Conservation (phyloP, 2,888 invertebrate genomes). For the Ormyrus nitidulus region DNA sequence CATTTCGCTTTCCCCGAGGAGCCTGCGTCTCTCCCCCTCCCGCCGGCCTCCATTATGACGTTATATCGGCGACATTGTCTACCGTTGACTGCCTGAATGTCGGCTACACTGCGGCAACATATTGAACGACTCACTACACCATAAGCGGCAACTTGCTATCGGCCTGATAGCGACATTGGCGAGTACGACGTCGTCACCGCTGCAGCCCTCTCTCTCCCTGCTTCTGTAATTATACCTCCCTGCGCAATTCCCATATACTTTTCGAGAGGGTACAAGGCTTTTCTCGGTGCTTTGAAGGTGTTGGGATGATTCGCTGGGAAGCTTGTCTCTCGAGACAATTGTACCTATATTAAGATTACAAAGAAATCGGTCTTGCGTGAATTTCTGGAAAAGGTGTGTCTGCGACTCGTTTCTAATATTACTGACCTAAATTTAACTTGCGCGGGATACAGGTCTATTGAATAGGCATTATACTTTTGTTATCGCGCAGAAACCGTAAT, state of each 20-base stretch:
- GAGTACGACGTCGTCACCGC: constrained; percentile 58
- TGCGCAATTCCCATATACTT: too few relatives aligned
- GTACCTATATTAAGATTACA: too few relatives aligned
- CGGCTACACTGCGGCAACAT: constrained; percentile 73
- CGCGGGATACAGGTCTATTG: neutral
- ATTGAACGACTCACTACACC: constrained; percentile 65
- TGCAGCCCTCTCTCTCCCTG: neutral
- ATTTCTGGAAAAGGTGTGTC: too few relatives aligned
- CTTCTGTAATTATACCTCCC: neutral
- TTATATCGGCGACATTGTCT: constrained; percentile 74
- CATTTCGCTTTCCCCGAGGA: too few relatives aligned
- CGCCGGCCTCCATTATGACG: constrained; percentile 71
- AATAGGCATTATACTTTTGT: constrained; percentile 6
- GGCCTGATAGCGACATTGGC: constrained; percentile 69
- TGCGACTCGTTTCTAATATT: neutral
- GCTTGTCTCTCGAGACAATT: too few relatives aligned
- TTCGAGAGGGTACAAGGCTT: too few relatives aligned
- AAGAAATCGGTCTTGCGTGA: too few relatives aligned
- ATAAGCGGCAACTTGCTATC: constrained; percentile 72
- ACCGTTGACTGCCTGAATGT: constrained; percentile 73
- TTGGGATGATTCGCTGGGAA: too few relatives aligned
- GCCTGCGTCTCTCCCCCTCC: neutral
- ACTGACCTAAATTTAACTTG: neutral
- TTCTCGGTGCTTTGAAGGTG: too few relatives aligned
- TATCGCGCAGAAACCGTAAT: neutral